Evolutionary conservation across 2,797 vertebrate genomes (phyloP), one percentile per base, ranked within the genome.

Genomic region (Chaetophractus vellerosus): DNA sequence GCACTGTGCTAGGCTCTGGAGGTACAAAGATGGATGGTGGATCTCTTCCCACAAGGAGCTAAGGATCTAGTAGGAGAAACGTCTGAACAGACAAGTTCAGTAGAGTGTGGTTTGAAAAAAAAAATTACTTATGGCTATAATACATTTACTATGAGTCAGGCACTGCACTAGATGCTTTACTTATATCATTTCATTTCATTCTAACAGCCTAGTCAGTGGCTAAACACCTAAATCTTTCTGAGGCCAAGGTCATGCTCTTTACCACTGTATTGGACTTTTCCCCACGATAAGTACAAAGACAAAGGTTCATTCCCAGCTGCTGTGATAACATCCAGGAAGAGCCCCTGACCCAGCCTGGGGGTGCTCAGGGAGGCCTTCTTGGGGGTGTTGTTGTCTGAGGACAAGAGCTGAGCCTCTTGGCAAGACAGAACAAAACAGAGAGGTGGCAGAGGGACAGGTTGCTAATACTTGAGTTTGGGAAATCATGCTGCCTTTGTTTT

Each of bases 401-500:
- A 50, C 4, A 75, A 69, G 66, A 12, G 1, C 33, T 11, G 7
- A 75, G n/a, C 5, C n/a, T 15, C 5, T 41, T 33, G 24, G 68
- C 26, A 64, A 94, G 61, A 31, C 11, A 63, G 68, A 88, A 28
- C 5, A 61, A 94, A 45, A 24, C 11, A 33, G 69, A 86, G 9
- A 64, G 48, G 57, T 10, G 7, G 36, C 68, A n/a, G n/a, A 68
- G 28, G 16, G 36, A 36, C 8, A 12, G 41, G 1, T 9, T 48
- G n/a, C 19, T 50, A 68, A 36, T 6, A 64, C 18, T 52, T 50
- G 48, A 31, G 55, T 55, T 92, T 45, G 45, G 31, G 69, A 86
- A 85, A 96, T 88, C 31, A 15, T 50, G 57, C 80, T 68, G 36
- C 9, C 71, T 96, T 91, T 85, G 63, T 75, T 96, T 94, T 92